Evolutionary conservation across 2,797 vertebrate species (phyloP).

Genomic region (Aeoliscus strigatus): DNA sequence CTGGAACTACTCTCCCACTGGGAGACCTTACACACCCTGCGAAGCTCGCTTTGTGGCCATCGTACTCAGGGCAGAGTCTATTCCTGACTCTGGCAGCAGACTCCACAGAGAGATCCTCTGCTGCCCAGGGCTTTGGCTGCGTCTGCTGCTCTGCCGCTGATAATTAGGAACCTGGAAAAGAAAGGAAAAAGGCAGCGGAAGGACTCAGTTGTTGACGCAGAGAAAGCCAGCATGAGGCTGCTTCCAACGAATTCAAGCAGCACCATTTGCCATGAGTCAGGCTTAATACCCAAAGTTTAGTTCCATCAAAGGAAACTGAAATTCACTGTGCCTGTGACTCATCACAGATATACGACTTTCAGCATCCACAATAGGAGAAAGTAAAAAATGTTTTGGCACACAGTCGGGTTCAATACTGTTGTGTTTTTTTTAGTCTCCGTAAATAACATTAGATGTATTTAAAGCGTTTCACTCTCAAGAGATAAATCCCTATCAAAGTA

Average conservation of each 20-base stretch:
- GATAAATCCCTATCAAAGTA: too few species aligned
- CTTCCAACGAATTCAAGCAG: constrained; percentile 43
- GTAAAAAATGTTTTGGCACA: too few species aligned
- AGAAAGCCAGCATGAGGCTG: constrained; percentile 33
- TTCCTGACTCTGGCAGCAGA: constrained; percentile 44
- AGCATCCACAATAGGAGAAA: constrained; percentile 4
- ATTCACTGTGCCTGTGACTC: constrained; percentile 20
- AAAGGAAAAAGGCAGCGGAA: constrained; percentile 22
- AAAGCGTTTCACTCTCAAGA: too few species aligned
- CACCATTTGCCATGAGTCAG: constrained; percentile 51
- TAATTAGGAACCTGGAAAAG: constrained; percentile 51
- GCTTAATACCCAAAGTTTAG: constrained; percentile 19
- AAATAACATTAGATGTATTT: too few species aligned
- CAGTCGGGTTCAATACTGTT: too few species aligned
- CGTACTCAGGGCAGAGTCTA: constrained; percentile 46
- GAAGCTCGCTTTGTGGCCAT: constrained; percentile 37
- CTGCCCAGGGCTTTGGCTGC: constrained; percentile 49
- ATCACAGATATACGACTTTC: constrained; percentile 11
- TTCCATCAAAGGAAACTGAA: constrained; percentile 16
- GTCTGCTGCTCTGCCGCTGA: constrained; percentile 43
- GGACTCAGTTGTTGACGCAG: constrained; percentile 43
- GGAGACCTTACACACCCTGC: constrained; percentile 33
- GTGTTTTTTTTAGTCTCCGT: too few species aligned
- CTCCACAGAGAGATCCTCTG: constrained; percentile 30
- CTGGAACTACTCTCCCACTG: constrained; percentile 34